Base-by-base conservation (phyloP, 2,797 vertebrate species). In the Prunella strophiata region DNA sequence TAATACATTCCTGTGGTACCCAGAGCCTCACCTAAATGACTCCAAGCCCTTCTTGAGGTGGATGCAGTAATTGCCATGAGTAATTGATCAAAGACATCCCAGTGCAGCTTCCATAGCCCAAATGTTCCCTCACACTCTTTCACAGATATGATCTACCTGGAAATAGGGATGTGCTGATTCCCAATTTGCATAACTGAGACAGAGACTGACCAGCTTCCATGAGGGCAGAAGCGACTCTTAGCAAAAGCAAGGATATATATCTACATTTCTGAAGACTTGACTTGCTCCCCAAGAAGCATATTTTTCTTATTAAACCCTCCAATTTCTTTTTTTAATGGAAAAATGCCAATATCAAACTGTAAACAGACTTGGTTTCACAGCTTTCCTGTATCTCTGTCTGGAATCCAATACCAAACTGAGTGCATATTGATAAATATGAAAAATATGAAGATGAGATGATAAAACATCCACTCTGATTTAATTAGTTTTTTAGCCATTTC, bases 301-400 rank as follows among this genome's bases (percentile, higher is more conserved):
- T 57, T 92, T 86, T 88, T 36, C 43, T 71, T 96, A 83, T 68
- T 58, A 94, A 90, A 26, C 3, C 1, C 27, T 76, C 21, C 11
- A n/a, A 65, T 63, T 71, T 61, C 8, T 88, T 74, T 59, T 59
- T 85, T 68, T 29, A 83, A 54, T 79, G 74, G 91, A 84, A 94
- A 92, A 93, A 90, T 72, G 66, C 61, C 66, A 87, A 45, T 80
- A 80, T 50, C 30, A 79, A 85, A 62, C 65, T 68, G 43, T 88
- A 94, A 93, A 88, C 61, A 79, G 52, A 48, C 42, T 68, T 83
- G 15, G 18, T 89, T 92, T 82, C 67, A 88, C 52, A 89, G 67
- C 74, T 88, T 92, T 91, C 45, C 36, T 92, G 32, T 40, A 52
- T 80, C n/a, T 75, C 50, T 86, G 45, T 61, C 50, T 87, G 29